Percentiles rank a stretch among this genome's conserved stretches.
phyloP scores from a whole-genome alignment of 2,888 invertebrate species.

The Tribolium freemani region DNA sequence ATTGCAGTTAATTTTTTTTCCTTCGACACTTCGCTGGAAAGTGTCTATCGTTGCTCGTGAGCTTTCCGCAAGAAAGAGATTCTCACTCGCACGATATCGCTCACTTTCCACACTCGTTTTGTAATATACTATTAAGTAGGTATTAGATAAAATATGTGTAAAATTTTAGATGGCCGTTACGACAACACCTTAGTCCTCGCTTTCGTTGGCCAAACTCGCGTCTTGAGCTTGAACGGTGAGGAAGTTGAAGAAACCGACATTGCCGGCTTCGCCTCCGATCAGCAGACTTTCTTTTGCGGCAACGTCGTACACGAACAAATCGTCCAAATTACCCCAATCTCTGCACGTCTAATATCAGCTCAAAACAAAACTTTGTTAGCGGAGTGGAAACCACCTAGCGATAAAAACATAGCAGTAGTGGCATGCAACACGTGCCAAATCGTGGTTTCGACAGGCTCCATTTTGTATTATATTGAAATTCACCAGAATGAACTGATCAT shows the following conservation, averaged over 20 bases:
- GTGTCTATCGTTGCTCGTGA: no score
- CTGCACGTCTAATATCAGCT: conserved; percentile 80
- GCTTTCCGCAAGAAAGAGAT: no score
- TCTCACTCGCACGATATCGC: no score
- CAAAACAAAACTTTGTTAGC: conserved; percentile 76
- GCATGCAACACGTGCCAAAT: conserved; percentile 84
- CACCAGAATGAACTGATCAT: conserved; percentile 75
- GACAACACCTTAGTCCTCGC: conserved; percentile 95
- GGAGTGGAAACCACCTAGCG: conserved; percentile 81
- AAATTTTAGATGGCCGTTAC: conserved; percentile 54
- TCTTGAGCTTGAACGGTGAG: conserved; percentile 91
- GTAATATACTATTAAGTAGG: no score
- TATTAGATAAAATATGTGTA: not conserved
- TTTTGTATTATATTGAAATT: conserved; percentile 86
- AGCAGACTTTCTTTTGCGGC: conserved; percentile 95
- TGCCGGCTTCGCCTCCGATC: conserved; percentile 89
- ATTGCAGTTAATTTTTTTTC: no score
- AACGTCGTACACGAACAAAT: conserved; percentile 90
- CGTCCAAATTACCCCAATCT: conserved; percentile 76
- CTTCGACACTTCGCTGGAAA: no score
- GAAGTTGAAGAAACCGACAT: conserved; percentile 98
- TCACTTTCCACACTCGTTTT: no score
- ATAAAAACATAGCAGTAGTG: conserved; percentile 88
- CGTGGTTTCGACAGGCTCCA: conserved; percentile 89
- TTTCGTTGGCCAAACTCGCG: conserved; percentile 97